Evolutionary conservation across 2,113 vertebrate genomes (phyloP).

Genomic region (Thamnophis sirtalis): DNA sequence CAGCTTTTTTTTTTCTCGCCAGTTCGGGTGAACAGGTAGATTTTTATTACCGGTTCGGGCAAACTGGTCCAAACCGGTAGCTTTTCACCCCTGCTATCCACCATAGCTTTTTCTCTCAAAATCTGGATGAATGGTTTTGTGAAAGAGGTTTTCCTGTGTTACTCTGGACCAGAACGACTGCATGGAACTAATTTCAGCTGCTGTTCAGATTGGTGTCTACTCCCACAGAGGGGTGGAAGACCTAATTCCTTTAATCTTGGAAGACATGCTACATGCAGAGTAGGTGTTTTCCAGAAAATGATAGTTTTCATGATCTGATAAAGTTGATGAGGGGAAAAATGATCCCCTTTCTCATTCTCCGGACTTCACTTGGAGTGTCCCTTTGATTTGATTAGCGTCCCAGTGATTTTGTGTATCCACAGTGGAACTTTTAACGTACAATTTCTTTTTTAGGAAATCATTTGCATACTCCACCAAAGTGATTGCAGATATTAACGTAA

Average conservation of each 20-base stretch:
- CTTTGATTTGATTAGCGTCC: not conserved
- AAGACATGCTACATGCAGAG: not conserved
- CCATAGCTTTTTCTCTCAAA: not conserved
- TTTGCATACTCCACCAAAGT: not conserved
- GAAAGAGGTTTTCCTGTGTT: not conserved
- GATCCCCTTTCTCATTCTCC: no score
- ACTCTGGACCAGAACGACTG: not conserved
- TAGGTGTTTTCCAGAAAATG: not conserved
- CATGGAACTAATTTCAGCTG: not conserved
- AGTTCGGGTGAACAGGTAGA: no score
- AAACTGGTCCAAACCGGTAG: no score
- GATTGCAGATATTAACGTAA: not conserved
- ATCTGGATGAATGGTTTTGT: not conserved
- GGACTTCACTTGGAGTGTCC: not conserved
- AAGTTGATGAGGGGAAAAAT: not conserved
- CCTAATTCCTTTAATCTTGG: not conserved
- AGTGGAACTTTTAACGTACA: not conserved
- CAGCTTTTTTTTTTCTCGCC: no score
- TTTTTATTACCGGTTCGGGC: no score
- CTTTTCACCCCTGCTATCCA: no score
- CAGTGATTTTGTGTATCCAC: not conserved
- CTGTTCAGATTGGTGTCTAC: not conserved
- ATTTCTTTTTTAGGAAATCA: not conserved
- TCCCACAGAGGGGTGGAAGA: not conserved
- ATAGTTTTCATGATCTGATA: not conserved